phyloP scores from a whole-genome alignment of 2,113 vertebrate species.

The Aspidoscelis tigris region DNA sequence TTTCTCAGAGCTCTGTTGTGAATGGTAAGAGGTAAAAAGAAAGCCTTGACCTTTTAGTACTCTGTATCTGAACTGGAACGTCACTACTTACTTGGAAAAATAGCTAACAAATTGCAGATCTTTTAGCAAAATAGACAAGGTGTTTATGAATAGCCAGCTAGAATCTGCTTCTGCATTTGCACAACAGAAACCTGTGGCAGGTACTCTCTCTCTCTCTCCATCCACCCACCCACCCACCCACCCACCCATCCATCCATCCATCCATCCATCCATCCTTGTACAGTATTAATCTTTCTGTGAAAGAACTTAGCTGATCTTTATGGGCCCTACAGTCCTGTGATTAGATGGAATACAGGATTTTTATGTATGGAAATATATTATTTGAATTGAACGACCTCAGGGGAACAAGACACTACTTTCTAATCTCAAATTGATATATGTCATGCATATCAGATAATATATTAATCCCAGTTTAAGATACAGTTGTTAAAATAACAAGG shows the following conservation, averaged over 20 bases:
- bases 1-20: background rate
- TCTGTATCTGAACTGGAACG: background rate
- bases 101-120: background rate
- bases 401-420: background rate
- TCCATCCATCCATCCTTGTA: background rate
- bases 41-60: background rate
- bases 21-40: background rate
- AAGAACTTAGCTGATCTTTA: too few relatives aligned
- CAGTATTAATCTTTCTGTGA: too few relatives aligned
- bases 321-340: too few relatives aligned
- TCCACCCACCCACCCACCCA: too few relatives aligned
- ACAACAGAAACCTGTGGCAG: too few relatives aligned
- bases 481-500: conserved; percentile 1
- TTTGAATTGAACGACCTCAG: background rate
- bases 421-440: background rate
- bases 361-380: background rate
- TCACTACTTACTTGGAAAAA: background rate
- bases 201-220: too few relatives aligned
- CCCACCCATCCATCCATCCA: too few relatives aligned
- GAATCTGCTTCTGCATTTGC: too few relatives aligned
- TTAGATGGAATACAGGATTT: background rate
- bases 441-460: background rate
- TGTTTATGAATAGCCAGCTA: background rate
- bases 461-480: background rate
- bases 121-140: conserved; percentile 7